These are phyloP conservation scores for Megaustenia siamemsis DNA, from an alignment of 2,888 invertebrate genomes.

Conservation along the genomic window DNA sequence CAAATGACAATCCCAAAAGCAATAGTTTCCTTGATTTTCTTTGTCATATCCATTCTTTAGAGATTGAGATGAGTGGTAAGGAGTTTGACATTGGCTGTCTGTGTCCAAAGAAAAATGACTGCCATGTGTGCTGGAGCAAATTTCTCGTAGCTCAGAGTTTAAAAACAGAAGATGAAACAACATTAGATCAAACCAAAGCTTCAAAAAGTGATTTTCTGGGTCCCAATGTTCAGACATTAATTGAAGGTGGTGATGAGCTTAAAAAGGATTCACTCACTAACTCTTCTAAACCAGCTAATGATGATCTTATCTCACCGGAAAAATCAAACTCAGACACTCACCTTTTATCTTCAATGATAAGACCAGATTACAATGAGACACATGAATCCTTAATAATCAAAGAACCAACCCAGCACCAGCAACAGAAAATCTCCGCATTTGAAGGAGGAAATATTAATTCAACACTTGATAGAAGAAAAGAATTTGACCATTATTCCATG, in stretches of 20 bases:
- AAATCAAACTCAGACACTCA: not conserved
- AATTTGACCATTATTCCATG: not conserved
- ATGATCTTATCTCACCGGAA: not conserved
- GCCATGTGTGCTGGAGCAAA: not conserved
- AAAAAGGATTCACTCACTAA: too few relatives aligned
- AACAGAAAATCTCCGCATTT: not conserved
- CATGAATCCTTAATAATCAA: not conserved
- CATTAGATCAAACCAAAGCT: not conserved
- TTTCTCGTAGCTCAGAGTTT: not conserved
- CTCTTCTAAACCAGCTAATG: conserved; percentile 19
- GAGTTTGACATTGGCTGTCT: not conserved
- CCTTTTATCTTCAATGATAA: not conserved
- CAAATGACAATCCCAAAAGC: not conserved
- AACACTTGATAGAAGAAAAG: not conserved
- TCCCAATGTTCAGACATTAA: not conserved
- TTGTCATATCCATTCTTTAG: conserved; percentile 3
- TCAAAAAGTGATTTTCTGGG: conserved; percentile 6
- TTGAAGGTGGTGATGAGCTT: not conserved
- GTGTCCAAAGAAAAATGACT: not conserved
- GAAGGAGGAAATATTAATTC: not conserved
- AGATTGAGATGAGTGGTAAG: not conserved
- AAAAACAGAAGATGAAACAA: not conserved
- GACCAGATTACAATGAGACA: not conserved
- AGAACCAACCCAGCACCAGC: not conserved
- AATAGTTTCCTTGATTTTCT: not conserved